Base-by-base conservation (phyloP, 2,113 vertebrate species). In the Amblyornis subalaris region DNA sequence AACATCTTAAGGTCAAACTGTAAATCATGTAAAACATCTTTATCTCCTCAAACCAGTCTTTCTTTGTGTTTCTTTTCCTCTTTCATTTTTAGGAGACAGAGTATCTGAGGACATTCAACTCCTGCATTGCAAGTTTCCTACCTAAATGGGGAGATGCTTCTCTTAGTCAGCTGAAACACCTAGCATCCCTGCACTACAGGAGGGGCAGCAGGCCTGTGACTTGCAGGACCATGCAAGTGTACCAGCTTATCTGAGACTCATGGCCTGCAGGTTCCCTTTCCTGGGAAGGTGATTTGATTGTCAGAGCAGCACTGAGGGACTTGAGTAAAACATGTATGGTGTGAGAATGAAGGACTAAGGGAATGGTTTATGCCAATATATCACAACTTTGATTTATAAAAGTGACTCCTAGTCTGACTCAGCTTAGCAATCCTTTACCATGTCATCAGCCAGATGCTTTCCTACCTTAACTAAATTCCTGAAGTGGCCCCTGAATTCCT, bases 1-100 rank as follows among this genome's bases (percentile, higher is more conserved):
- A 96, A 71, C 93, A 97, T 94, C 94, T 97, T 96, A 97, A 98
- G 96, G 96, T 98, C 95, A 95, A 95, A 88, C 78, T 93, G 90
- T 93, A 97, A 97, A 97, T 95, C 90, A 95, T 65, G 45, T 94
- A 95, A 97, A 97, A 95, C 81, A 95, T 77, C 89, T 97, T 97
- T 97, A 96, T 95, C 66, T 97, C 66, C 92, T 95, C 84, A 85
- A 83, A 81, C 35, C 62, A 69, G 45, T 83, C 77, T 86, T 95
- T 81, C 21, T 62, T 70, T 42, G 53, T 80, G 25, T 78, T 93
- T 89, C 76, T 96, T 88, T 79, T 72, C 15, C 20, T 60, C 36
- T 70, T 70, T 72, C 25, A 31, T 21, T 89, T 95, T 86, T 10
- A 93, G 96, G 93, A 97, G 91, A 81, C 96, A 96, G 79, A 42